A percentile compares a stretch with the other conserved stretches of the same genome.
phyloP scores from a whole-genome alignment of 2,888 invertebrate genomes.

The Clusia tigrina region DNA sequence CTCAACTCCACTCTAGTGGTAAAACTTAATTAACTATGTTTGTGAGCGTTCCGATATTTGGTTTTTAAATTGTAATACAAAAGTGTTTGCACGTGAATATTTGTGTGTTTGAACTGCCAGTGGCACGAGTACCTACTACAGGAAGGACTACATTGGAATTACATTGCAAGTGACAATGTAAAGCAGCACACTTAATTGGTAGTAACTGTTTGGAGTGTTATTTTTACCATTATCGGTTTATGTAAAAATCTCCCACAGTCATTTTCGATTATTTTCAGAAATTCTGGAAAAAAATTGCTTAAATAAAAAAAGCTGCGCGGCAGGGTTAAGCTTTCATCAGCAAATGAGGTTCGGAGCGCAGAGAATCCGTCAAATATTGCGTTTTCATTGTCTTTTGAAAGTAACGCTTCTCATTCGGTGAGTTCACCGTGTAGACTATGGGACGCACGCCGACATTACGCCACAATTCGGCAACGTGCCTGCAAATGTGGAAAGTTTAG shows the following conservation, averaged over 20 bases:
- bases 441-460: slow-evolving; percentile 64
- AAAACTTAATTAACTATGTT: too few relatives aligned
- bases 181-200: too few relatives aligned
- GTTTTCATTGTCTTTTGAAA: slow-evolving; percentile 65
- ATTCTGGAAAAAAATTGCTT: neutral
- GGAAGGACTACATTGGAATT: too few relatives aligned
- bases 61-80: neutral
- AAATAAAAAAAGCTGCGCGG: neutral
- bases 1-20: too few relatives aligned
- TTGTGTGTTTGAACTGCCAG: too few relatives aligned
- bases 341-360: slow-evolving; percentile 64
- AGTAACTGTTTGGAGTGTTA: too few relatives aligned
- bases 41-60: neutral
- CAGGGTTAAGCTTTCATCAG: slow-evolving; percentile 56
- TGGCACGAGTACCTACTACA: too few relatives aligned
- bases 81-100: neutral
- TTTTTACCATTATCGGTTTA: too few relatives aligned
- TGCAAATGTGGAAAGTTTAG: slow-evolving; percentile 35
- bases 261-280: neutral
- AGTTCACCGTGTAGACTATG: slow-evolving; percentile 64
- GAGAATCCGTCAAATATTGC: slow-evolving; percentile 64
- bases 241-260: neutral
- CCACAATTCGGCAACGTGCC: slow-evolving; percentile 64
- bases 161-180: too few relatives aligned
- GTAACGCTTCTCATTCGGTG: slow-evolving; percentile 65